A percentile compares a stretch with the other conserved stretches of the same genome.
Evolutionary conservation across 92 coral and sea anemone species (phyloP).

Genomic region (Chrysogorgia sp.): DNA sequence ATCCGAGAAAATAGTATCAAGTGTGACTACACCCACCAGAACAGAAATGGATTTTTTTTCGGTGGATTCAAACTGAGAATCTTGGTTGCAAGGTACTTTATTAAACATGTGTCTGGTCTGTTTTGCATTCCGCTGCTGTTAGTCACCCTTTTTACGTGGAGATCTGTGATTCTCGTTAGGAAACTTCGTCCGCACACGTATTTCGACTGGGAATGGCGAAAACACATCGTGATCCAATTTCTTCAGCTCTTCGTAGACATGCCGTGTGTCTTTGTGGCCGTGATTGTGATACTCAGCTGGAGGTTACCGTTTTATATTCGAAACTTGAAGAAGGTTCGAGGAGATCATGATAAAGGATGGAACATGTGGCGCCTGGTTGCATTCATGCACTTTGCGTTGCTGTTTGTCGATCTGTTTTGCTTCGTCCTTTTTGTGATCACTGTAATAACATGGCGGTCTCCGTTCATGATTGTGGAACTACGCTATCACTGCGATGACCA

Average conservation of each 20-base stretch:
- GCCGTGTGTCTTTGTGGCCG: slow-evolving; percentile 81
- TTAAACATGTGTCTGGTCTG: slow-evolving; percentile 81
- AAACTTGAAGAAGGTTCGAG: slow-evolving; percentile 42
- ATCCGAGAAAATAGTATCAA: slow-evolving; percentile 52
- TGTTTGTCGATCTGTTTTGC: slow-evolving; percentile 81
- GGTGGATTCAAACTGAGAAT: slow-evolving; percentile 74
- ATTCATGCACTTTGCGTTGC: slow-evolving; percentile 66
- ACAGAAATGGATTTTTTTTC: slow-evolving; percentile 35
- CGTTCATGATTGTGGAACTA: slow-evolving; percentile 63
- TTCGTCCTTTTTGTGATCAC: slow-evolving; percentile 66
- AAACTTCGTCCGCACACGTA: slow-evolving; percentile 58
- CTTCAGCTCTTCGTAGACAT: slow-evolving; percentile 77
- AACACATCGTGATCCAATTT: slow-evolving; percentile 69
- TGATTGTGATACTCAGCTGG: slow-evolving; percentile 79
- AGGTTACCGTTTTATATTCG: slow-evolving; percentile 73
- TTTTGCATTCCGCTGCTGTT: slow-evolving; percentile 80
- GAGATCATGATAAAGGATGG: slow-evolving; percentile 68
- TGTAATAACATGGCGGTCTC: slow-evolving; percentile 85
- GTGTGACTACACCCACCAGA: slow-evolving; percentile 61
- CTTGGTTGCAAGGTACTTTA: slow-evolving; percentile 68
- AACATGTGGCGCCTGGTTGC: slow-evolving; percentile 72
- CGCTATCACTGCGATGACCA: slow-evolving; percentile 57
- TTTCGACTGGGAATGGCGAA: slow-evolving; percentile 86
- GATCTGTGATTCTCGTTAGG: slow-evolving; percentile 68
- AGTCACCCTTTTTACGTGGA: slow-evolving; percentile 82